phyloP scores from a whole-genome alignment of 2,888 invertebrate species.

The Tupiocoris notatus region DNA sequence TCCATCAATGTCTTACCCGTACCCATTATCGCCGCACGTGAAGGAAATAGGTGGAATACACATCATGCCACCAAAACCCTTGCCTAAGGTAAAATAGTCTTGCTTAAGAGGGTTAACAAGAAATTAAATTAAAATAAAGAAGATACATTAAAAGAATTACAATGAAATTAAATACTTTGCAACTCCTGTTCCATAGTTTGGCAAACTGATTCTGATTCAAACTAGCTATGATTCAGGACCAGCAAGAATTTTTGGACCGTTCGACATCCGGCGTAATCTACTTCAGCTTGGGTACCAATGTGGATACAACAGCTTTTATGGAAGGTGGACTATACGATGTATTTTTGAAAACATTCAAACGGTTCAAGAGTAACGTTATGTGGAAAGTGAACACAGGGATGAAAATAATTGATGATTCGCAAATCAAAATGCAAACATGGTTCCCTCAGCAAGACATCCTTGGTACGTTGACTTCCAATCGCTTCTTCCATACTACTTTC shows the following conservation, averaged over 20 bases:
- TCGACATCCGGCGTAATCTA: slow-evolving; percentile 69
- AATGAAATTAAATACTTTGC: neutral
- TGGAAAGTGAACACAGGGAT: slow-evolving; percentile 74
- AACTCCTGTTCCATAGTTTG: neutral
- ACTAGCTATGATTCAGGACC: slow-evolving; percentile 58
- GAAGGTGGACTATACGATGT: slow-evolving; percentile 61
- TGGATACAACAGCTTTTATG: slow-evolving; percentile 72
- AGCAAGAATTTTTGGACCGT: slow-evolving; percentile 69
- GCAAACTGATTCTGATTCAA: neutral
- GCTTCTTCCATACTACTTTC: too few relatives aligned
- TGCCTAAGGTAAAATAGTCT: slow-evolving; percentile 37
- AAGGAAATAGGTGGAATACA: slow-evolving; percentile 52
- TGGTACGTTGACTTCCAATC: too few relatives aligned
- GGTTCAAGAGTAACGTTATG: slow-evolving; percentile 73
- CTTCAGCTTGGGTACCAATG: slow-evolving; percentile 83
- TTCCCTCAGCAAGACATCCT: slow-evolving; percentile 36
- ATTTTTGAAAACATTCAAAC: slow-evolving; percentile 69
- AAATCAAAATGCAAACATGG: slow-evolving; percentile 35
- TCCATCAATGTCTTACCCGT: slow-evolving; percentile 58
- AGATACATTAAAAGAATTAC: too few relatives aligned
- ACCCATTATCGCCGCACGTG: slow-evolving; percentile 68
- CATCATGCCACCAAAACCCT: slow-evolving; percentile 16
- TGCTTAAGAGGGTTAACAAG: too few relatives aligned
- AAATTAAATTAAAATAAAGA: too few relatives aligned
- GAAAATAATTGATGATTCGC: neutral